Conservation (phyloP, 2,797 vertebrate species). For the Todus mexicanus region DNA sequence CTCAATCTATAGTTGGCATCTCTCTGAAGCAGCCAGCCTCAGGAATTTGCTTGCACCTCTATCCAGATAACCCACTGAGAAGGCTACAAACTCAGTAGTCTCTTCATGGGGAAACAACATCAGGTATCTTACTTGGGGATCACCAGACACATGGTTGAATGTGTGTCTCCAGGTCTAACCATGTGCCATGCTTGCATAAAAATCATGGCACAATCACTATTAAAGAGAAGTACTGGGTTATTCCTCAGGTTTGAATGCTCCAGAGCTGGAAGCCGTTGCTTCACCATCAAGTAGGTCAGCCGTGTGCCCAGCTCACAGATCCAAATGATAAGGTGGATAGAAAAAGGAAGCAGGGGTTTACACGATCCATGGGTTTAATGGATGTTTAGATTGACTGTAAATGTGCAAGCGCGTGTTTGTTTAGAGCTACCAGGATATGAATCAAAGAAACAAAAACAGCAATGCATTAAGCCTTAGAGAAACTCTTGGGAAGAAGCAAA, state of each 20-base stretch:
- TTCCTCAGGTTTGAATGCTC: neutral
- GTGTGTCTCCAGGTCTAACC: neutral
- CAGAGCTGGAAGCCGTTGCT: neutral
- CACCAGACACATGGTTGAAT: neutral
- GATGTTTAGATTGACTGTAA: slow-evolving; percentile 26
- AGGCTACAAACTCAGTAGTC: neutral
- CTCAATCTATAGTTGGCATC: neutral
- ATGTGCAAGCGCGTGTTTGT: neutral
- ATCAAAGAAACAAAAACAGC: slow-evolving; percentile 57
- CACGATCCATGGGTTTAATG: neutral
- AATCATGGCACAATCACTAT: neutral
- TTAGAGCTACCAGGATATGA: slow-evolving; percentile 42
- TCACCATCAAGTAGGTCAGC: neutral
- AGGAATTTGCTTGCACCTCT: neutral
- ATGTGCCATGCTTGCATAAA: fast-evolving
- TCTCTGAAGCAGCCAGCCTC: neutral
- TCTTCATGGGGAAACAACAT: neutral
- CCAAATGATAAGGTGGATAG: neutral
- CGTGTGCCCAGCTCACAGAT: neutral
- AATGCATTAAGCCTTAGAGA: slow-evolving; percentile 32
- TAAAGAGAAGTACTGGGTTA: neutral
- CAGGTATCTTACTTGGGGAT: neutral
- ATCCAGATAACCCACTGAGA: neutral
- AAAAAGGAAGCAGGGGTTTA: slow-evolving; percentile 16
- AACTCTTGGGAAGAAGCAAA: slow-evolving; percentile 29